Evolutionary conservation across 2,113 vertebrate genomes (phyloP).

Genomic region (Seriola rivoliana): DNA sequence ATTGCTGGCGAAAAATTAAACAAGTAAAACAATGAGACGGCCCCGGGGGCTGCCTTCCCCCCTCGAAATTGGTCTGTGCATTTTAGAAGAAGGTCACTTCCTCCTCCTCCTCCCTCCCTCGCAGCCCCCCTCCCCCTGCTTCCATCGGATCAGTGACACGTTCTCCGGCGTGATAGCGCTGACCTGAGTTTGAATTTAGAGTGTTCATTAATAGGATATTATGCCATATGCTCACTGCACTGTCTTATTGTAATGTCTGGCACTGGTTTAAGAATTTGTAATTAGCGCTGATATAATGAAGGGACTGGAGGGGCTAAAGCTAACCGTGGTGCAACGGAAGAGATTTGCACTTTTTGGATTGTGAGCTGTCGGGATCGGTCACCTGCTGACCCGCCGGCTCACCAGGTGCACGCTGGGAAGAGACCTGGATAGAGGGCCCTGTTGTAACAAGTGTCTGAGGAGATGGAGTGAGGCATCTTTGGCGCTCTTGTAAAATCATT

Average conservation of each 20-base stretch:
- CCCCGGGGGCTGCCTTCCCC: conserved; percentile 79
- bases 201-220: conserved; percentile 99
- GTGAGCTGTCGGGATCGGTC: conserved; percentile 53
- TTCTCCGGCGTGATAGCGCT: conserved; percentile 92
- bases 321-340: conserved; percentile 87
- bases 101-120: conserved; percentile 72
- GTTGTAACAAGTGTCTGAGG: conserved; percentile 3
- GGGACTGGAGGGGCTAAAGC: conserved; percentile 94
- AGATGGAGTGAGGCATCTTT: background rate
- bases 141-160: conserved; percentile 90
- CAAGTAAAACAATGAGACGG: conserved; percentile 86
- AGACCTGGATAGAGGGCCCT: background rate
- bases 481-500: conserved; percentile 1
- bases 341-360: conserved; percentile 85
- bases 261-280: conserved; percentile 98
- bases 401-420: conserved; percentile 25
- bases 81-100: conserved; percentile 91
- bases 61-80: conserved; percentile 84
- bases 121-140: conserved; percentile 68
- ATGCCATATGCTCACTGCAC: conserved; percentile 99
- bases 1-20: conserved; percentile 84
- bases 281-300: conserved; percentile 99
- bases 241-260: conserved; percentile 96
- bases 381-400: conserved; percentile 58
- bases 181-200: conserved; percentile 99